A percentile compares a stretch with the other conserved stretches of the same genome.
These are phyloP conservation scores for Cerastis rubricosa DNA, from an alignment of 2,888 invertebrate genomes.

Conservation along the genomic window DNA sequence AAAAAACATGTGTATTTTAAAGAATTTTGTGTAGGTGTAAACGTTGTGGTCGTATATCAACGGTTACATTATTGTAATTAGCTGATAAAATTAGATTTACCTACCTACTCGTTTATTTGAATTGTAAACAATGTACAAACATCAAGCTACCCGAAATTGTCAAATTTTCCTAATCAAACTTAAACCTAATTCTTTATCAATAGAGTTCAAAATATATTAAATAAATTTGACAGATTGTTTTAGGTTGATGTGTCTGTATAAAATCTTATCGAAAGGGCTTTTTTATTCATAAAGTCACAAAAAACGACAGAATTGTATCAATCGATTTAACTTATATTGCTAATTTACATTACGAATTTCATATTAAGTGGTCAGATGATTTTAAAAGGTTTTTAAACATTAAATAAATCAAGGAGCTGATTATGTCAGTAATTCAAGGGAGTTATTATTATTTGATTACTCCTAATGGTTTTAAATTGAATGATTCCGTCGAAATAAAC, in stretches of 20 bases:
- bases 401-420: conserved; percentile 10
- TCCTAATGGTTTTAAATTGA: not conserved
- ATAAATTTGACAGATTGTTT: too few species aligned
- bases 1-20: conserved; percentile 62
- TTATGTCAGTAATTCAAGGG: conserved; percentile 18
- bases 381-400: conserved; percentile 23
- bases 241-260: not conserved
- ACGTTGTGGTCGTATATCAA: conserved; percentile 41
- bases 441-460: conserved; percentile 17
- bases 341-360: conserved; percentile 28
- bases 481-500: not conserved
- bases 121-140: conserved; percentile 8
- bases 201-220: too few species aligned
- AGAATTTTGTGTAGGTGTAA: conserved; percentile 50
- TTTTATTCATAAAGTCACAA: not conserved
- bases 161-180: too few species aligned
- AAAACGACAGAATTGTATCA: conserved; percentile 20
- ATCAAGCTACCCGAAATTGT: too few species aligned
- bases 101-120: conserved; percentile 25
- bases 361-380: conserved; percentile 18
- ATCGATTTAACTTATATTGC: conserved; percentile 1
- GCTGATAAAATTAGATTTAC: conserved; percentile 27
- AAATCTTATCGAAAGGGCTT: not conserved
- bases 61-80: conserved; percentile 52
- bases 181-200: too few species aligned